A percentile compares a stretch with the other conserved stretches of the same genome.
phyloP scores from a whole-genome alignment of 2,113 vertebrate species.

The Chelonoidis abingdonii region DNA sequence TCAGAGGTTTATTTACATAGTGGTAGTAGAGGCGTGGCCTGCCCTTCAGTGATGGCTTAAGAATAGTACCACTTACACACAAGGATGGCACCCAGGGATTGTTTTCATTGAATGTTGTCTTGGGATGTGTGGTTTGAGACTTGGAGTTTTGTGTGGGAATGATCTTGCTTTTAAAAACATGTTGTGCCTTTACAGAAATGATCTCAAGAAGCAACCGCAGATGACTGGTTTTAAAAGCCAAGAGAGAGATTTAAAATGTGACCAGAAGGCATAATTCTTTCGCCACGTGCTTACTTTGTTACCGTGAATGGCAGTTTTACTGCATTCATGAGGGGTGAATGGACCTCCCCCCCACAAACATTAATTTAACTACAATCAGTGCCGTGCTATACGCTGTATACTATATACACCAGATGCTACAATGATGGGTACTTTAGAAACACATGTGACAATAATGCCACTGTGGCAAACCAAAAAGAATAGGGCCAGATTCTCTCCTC shows the following conservation, averaged over 20 bases:
- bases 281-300: background rate
- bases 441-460: accelerated
- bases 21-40: too few species aligned
- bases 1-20: background rate
- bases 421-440: accelerated
- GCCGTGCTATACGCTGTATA: accelerated
- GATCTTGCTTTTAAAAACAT: background rate
- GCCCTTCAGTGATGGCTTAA: background rate
- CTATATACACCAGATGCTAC: background rate
- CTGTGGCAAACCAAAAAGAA: background rate
- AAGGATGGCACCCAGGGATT: background rate
- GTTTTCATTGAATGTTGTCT: background rate
- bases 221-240: background rate
- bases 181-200: background rate
- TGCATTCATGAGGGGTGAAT: background rate
- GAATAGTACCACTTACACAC: background rate
- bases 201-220: background rate
- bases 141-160: background rate
- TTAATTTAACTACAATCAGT: background rate
- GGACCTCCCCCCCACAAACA: background rate
- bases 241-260: background rate
- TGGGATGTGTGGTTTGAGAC: background rate
- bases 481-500: background rate
- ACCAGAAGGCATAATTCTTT: background rate
- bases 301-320: background rate